phyloP scores from a whole-genome alignment of 1,140 invertebrate species.

The Drosophila saltans region DNA sequence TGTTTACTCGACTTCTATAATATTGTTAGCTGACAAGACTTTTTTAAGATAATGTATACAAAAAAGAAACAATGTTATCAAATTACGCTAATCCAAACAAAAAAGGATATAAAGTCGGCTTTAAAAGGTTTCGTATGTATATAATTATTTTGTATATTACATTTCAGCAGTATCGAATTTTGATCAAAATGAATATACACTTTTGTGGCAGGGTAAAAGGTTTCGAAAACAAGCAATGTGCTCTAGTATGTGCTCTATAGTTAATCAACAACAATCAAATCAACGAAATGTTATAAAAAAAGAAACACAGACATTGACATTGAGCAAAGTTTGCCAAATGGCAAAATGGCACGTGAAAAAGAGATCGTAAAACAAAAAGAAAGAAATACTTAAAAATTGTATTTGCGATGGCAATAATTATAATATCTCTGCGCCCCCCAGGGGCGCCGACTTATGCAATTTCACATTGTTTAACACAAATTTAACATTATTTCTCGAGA shows the following conservation, averaged over 20 bases:
- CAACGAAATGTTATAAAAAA: slow-evolving; percentile 26
- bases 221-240: not conserved
- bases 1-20: too few species aligned
- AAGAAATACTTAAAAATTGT: not conserved
- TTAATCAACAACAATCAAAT: slow-evolving; percentile 35
- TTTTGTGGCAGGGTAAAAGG: too few species aligned
- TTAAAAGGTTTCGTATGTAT: too few species aligned
- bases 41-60: too few species aligned
- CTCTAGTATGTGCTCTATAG: slow-evolving; percentile 30
- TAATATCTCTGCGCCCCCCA: not conserved
- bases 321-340: slow-evolving; percentile 62
- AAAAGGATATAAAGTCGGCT: too few species aligned
- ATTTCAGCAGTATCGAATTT: too few species aligned
- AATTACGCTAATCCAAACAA: too few species aligned
- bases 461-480: slow-evolving; percentile 20
- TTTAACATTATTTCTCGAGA: slow-evolving; percentile 19
- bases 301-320: slow-evolving; percentile 65
- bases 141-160: too few species aligned
- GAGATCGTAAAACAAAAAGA: slow-evolving; percentile 4
- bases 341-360: slow-evolving; percentile 48
- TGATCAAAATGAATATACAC: too few species aligned
- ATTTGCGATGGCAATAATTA: slow-evolving; percentile 19
- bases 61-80: too few species aligned
- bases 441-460: not conserved
- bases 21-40: too few species aligned